A percentile compares a stretch with the other conserved stretches of the same genome.
Evolutionary conservation across 2,888 invertebrate species (phyloP).

Genomic region (Odontocolon sp.): DNA sequence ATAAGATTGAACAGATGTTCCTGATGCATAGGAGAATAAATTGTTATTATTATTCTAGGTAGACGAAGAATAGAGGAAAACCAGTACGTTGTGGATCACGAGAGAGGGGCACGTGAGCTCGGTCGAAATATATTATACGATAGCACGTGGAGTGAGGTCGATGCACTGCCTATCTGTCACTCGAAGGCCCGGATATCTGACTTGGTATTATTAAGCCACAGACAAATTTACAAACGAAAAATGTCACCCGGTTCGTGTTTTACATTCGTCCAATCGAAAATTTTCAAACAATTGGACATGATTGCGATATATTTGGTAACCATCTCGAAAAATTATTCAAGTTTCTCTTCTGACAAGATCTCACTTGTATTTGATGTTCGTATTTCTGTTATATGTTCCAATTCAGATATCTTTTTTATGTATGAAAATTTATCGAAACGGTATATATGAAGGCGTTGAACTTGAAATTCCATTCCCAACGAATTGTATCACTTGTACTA

Average conservation of each 20-base stretch:
- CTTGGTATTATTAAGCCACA: conserved; percentile 37
- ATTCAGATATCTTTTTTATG: no score
- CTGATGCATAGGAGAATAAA: neutral
- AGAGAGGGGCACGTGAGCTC: conserved; percentile 23
- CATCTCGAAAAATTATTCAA: neutral
- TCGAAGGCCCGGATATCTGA: conserved; percentile 35
- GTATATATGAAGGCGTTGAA: no score
- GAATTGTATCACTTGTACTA: no score
- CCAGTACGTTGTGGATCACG: neutral
- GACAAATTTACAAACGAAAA: conserved; percentile 39
- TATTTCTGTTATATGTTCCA: no score
- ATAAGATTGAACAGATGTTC: neutral
- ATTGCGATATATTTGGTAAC: neutral
- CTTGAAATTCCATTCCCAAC: no score
- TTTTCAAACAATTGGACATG: no score
- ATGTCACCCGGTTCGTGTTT: neutral
- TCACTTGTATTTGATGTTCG: no score
- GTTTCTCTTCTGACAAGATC: no score
- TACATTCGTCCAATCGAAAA: neutral
- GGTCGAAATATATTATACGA: conserved; percentile 36
- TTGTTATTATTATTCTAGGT: no score
- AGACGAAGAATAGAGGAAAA: neutral
- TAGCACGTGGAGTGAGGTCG: conserved; percentile 40
- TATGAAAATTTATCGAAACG: no score
- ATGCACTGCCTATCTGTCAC: conserved; percentile 35